These are phyloP conservation scores for Rhodophaea formosa DNA, from an alignment of 2,888 invertebrate genomes.

Conservation along the genomic window DNA sequence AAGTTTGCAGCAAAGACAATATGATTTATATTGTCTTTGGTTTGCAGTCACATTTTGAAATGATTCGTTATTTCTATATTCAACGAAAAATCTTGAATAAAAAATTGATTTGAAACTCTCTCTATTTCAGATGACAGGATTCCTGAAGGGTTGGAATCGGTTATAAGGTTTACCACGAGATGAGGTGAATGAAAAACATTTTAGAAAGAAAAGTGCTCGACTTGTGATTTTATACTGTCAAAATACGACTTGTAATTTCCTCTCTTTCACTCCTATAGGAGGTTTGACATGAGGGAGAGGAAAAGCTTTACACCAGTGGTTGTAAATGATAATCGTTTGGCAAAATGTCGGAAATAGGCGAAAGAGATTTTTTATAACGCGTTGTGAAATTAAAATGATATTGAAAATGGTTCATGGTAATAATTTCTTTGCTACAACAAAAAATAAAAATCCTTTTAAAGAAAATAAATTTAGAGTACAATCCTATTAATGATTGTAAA, in stretches of 20 bases:
- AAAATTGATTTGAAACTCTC: slow-evolving; percentile 18
- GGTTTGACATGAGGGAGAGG: slow-evolving; percentile 39
- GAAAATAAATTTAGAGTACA: neutral
- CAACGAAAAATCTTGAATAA: neutral
- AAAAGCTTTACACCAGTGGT: slow-evolving; percentile 24
- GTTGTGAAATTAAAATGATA: slow-evolving; percentile 68
- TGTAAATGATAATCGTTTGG: slow-evolving; percentile 40
- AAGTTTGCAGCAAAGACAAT: too few species aligned
- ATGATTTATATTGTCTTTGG: too few species aligned
- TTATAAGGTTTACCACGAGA: slow-evolving; percentile 69
- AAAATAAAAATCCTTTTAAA: neutral
- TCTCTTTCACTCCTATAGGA: slow-evolving; percentile 46
- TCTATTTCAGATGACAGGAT: slow-evolving; percentile 74
- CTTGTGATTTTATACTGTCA: slow-evolving; percentile 48
- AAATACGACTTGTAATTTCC: slow-evolving; percentile 42
- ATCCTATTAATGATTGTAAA: too few species aligned
- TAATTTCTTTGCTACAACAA: slow-evolving; percentile 37
- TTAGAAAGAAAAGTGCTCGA: slow-evolving; percentile 55
- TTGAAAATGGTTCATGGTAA: slow-evolving; percentile 56
- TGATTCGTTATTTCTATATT: too few species aligned
- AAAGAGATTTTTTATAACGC: slow-evolving; percentile 71
- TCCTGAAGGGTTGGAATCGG: slow-evolving; percentile 68
- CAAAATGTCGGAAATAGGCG: slow-evolving; percentile 50
- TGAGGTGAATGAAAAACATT: slow-evolving; percentile 56
- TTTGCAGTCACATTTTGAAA: too few species aligned